A percentile compares a stretch with the other conserved stretches of the same genome.
Conservation (phyloP, 1,140 invertebrate genomes). For the Lepidostoma basale region DNA sequence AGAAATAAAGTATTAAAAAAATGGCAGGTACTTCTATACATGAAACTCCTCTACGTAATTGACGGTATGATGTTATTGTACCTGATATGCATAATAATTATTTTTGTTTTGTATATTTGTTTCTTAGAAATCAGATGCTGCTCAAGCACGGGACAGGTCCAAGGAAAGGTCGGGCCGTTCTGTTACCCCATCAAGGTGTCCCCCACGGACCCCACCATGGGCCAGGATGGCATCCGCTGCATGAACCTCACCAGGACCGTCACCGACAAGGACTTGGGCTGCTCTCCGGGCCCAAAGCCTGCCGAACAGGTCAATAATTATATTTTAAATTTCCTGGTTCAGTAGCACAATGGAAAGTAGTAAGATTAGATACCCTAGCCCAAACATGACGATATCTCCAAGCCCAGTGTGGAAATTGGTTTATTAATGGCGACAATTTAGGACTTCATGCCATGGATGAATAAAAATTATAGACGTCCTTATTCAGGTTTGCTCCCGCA, state of each 20-base stretch:
- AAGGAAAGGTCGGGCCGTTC: neutral
- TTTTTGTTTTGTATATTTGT: neutral
- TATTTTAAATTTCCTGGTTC: neutral
- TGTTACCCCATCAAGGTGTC: constrained; percentile 38
- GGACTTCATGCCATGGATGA: too few relatives aligned
- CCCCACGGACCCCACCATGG: constrained; percentile 13
- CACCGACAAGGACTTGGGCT: constrained; percentile 60
- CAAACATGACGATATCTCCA: too few relatives aligned
- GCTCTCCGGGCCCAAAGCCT: constrained; percentile 50
- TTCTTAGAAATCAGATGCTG: constrained; percentile 2
- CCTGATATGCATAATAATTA: too few relatives aligned
- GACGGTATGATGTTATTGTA: too few relatives aligned
- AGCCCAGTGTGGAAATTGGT: too few relatives aligned
- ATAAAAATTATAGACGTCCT: too few relatives aligned
- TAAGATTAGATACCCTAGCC: too few relatives aligned
- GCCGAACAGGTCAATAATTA: constrained; percentile 20
- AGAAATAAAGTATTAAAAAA: too few relatives aligned
- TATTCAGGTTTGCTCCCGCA: too few relatives aligned
- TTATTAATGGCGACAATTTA: too few relatives aligned
- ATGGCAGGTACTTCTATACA: neutral
- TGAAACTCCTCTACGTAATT: too few relatives aligned
- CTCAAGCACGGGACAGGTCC: neutral
- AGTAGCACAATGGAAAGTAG: too few relatives aligned
- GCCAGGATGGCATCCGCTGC: constrained; percentile 37
- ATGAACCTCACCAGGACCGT: constrained; percentile 51